These are phyloP conservation scores for Ischnus inquisitorius DNA, from an alignment of 2,888 invertebrate species.

Conservation along the genomic window DNA sequence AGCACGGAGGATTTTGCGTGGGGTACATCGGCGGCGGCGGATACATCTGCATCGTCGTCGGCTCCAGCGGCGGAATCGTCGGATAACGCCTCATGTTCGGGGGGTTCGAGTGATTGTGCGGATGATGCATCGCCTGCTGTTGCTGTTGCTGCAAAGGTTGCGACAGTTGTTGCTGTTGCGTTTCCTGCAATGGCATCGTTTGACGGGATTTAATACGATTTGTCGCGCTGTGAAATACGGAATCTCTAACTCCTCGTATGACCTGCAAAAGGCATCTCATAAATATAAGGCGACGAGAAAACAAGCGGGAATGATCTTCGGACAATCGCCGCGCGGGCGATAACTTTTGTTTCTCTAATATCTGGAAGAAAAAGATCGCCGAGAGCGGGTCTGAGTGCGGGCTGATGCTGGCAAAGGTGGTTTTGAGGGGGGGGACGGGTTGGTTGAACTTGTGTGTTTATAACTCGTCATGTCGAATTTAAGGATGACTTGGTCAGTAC, in stretches of 20 bases:
- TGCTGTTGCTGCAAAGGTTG: conserved; percentile 74
- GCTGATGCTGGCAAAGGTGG: not conserved
- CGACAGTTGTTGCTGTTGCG: conserved; percentile 27
- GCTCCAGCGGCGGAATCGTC: conserved; percentile 80
- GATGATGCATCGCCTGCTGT: conserved; percentile 80
- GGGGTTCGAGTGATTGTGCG: conserved; percentile 79
- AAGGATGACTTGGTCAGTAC: conserved; percentile 72
- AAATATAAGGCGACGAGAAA: conserved; percentile 46
- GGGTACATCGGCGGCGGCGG: conserved; percentile 82
- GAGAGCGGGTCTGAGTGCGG: too few relatives aligned
- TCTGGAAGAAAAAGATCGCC: conserved; percentile 32
- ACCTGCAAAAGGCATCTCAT: conserved; percentile 48
- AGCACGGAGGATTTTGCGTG: conserved; percentile 82
- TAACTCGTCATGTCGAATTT: conserved; percentile 55
- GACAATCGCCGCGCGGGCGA: conserved; percentile 34
- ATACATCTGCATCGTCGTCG: conserved; percentile 82
- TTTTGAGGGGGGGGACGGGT: not conserved
- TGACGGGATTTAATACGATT: conserved; percentile 17
- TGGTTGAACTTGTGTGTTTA: not conserved
- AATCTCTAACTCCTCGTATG: conserved; percentile 39
- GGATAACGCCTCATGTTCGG: conserved; percentile 82
- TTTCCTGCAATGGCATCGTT: conserved; percentile 42
- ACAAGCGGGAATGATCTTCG: conserved; percentile 54
- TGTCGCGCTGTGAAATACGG: not conserved
- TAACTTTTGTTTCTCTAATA: conserved; percentile 34